phyloP scores from a whole-genome alignment of 2,888 invertebrate species.

The Callimorpha dominula region DNA sequence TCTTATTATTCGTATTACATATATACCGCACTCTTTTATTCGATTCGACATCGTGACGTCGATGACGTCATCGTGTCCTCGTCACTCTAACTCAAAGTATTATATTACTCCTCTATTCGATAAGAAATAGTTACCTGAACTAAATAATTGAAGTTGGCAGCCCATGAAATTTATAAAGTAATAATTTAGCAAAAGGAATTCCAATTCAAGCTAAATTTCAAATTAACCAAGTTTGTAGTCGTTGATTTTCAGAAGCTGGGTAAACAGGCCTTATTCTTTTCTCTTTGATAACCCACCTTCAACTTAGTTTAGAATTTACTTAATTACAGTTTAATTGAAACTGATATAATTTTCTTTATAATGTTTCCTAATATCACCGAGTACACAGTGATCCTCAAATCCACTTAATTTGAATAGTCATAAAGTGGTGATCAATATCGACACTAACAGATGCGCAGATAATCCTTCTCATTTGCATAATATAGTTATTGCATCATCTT shows the following conservation, averaged over 20 bases:
- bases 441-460: constrained; percentile 34
- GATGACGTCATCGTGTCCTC: too few species aligned
- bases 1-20: too few species aligned
- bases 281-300: background rate
- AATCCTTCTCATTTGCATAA: constrained; percentile 40
- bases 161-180: background rate
- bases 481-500: constrained; percentile 12
- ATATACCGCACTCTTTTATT: too few species aligned
- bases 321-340: background rate
- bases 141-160: background rate
- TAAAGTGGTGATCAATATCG: constrained; percentile 42
- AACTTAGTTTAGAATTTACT: background rate
- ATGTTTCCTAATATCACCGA: background rate
- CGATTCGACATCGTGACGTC: too few species aligned
- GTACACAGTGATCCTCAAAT: background rate
- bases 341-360: background rate
- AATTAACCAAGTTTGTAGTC: background rate
- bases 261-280: background rate
- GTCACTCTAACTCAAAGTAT: too few species aligned
- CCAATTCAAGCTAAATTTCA: background rate
- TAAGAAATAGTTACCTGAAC: too few species aligned
- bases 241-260: background rate
- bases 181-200: background rate
- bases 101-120: too few species aligned
- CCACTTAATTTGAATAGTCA: constrained; percentile 43